phyloP scores from a whole-genome alignment of 1,140 invertebrate genomes.

The Pogonognathellus flavescens region DNA sequence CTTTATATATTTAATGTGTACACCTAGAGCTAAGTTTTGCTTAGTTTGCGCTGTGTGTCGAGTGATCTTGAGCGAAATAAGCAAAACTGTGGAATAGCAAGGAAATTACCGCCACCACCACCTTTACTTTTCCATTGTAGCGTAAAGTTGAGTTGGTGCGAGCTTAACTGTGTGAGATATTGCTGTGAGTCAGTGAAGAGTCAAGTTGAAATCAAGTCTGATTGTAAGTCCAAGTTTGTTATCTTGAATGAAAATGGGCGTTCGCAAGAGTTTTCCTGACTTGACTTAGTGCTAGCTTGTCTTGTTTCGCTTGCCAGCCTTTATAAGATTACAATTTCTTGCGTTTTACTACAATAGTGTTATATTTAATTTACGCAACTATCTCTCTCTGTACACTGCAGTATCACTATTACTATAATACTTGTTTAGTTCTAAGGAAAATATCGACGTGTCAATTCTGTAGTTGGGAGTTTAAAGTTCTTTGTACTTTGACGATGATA shows the following conservation, averaged over 20 bases:
- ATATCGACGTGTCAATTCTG: conserved; percentile 29
- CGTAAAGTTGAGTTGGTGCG: not conserved
- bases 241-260: conserved; percentile 49
- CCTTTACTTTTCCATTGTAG: not conserved
- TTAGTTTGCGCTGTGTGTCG: not conserved
- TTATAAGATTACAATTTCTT: not conserved
- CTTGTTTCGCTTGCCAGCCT: not conserved
- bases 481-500: conserved; percentile 40
- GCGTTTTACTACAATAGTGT: not conserved
- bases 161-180: conserved; percentile 36
- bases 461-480: conserved; percentile 19
- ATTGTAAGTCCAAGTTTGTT: conserved; percentile 24
- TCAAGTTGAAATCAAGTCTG: conserved; percentile 34
- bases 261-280: conserved; percentile 46
- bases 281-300: conserved; percentile 1
- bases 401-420: not conserved
- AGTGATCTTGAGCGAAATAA: conserved; percentile 10
- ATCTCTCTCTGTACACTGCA: too few species aligned
- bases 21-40: not conserved
- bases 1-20: not conserved
- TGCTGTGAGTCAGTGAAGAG: conserved; percentile 12
- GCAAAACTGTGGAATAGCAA: not conserved
- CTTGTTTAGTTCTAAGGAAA: not conserved
- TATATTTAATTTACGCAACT: not conserved
- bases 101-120: not conserved